These are phyloP conservation scores for Gadopsis bispinosus DNA, from an alignment of 2,797 vertebrate genomes.

Conservation along the genomic window DNA sequence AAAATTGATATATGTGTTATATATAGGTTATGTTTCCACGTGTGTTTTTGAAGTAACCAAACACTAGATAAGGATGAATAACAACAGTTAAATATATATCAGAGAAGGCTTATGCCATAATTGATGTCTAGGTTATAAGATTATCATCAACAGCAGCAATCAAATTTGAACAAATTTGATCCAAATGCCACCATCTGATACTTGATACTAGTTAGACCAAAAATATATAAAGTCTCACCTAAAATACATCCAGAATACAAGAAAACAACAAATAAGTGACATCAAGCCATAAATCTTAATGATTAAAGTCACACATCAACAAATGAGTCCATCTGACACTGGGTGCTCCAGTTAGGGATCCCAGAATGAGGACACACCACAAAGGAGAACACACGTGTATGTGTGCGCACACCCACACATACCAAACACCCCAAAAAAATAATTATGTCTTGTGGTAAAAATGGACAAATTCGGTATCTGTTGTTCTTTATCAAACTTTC, in stretches of 20 bases:
- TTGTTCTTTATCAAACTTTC: neutral
- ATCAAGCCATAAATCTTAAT: neutral
- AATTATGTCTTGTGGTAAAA: neutral
- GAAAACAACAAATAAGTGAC: neutral
- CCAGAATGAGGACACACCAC: constrained; percentile 76
- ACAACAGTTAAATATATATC: neutral
- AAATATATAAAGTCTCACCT: neutral
- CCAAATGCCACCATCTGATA: neutral
- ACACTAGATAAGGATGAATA: neutral
- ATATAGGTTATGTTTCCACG: neutral
- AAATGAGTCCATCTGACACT: constrained; percentile 59
- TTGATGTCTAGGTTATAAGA: neutral
- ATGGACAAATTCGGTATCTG: neutral
- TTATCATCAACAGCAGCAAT: neutral
- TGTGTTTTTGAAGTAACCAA: neutral
- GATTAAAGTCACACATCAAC: constrained; percentile 24
- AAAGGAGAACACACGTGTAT: constrained; percentile 56
- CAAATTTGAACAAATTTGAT: neutral
- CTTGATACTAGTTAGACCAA: neutral
- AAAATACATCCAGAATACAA: neutral
- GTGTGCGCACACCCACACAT: neutral
- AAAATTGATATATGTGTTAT: neutral
- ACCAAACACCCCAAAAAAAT: neutral
- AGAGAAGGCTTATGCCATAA: neutral
- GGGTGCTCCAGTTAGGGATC: constrained; percentile 72